These are phyloP conservation scores for Lycaon pictus DNA, from an alignment of 2,113 vertebrate genomes.

Conservation along the genomic window DNA sequence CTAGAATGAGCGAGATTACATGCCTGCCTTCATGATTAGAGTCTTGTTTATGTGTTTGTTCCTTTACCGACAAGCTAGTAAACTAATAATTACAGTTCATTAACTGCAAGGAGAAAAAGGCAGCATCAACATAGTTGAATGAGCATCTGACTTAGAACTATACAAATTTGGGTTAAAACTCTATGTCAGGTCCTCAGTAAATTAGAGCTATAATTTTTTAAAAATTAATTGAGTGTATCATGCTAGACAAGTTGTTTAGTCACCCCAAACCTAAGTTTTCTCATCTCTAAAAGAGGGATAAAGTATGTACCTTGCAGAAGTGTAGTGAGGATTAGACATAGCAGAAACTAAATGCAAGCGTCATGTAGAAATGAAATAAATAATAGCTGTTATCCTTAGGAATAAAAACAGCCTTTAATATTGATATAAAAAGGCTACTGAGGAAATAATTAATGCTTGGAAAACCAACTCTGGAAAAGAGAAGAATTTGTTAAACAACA, in stretches of 20 bases:
- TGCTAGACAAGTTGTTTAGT: neutral
- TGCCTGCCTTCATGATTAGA: neutral
- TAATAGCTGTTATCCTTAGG: neutral
- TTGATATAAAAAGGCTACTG: neutral
- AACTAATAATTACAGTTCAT: constrained; percentile 19
- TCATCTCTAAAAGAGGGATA: neutral
- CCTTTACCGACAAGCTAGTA: neutral
- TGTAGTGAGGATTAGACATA: neutral
- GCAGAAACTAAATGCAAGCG: constrained; percentile 1
- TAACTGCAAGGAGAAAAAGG: neutral
- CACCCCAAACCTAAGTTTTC: neutral
- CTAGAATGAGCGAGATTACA: neutral
- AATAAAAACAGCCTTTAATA: neutral
- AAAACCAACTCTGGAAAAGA: neutral
- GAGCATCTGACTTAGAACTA: neutral
- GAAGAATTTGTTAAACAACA: neutral
- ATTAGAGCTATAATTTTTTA: neutral
- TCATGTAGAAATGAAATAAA: neutral
- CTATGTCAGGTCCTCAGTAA: neutral
- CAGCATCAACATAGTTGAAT: neutral
- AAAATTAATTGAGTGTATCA: neutral
- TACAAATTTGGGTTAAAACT: neutral
- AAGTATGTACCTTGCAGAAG: neutral
- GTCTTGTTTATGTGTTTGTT: neutral
- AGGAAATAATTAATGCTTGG: neutral